These are phyloP conservation scores for Periparus ater DNA, from an alignment of 2,797 vertebrate genomes.

Conservation along the genomic window DNA sequence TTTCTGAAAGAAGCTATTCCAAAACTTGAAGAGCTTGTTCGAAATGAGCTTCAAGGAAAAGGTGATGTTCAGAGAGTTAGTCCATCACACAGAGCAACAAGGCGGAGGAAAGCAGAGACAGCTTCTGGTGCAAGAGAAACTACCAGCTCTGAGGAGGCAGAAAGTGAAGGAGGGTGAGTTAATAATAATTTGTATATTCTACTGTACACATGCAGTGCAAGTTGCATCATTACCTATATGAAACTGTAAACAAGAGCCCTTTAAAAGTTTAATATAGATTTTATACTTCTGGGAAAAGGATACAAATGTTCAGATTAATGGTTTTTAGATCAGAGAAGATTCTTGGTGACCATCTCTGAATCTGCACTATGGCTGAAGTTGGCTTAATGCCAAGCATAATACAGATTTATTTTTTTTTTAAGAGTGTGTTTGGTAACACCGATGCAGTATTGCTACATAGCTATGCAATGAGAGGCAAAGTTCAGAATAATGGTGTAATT, in stretches of 20 bases:
- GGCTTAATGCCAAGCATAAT: background rate
- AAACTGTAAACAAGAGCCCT: background rate
- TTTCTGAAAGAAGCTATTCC: constrained; percentile 87
- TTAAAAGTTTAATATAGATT: background rate
- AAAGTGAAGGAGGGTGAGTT: constrained; percentile 84
- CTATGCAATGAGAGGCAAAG: background rate
- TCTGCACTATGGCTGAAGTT: background rate
- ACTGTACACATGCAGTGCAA: background rate
- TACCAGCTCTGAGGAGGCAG: constrained; percentile 80
- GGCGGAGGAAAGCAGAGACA: constrained; percentile 78
- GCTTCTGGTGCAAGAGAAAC: constrained; percentile 49
- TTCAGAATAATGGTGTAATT: background rate
- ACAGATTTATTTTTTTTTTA: background rate
- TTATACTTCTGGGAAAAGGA: background rate
- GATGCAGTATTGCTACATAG: constrained; percentile 1
- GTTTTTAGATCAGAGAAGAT: background rate
- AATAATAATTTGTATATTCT: background rate
- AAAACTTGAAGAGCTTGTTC: constrained; percentile 85
- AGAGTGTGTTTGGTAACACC: background rate
- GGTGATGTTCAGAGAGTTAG: constrained; percentile 69
- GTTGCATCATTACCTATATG: background rate
- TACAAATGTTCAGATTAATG: background rate
- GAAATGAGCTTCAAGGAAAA: constrained; percentile 80
- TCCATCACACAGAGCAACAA: constrained; percentile 78
- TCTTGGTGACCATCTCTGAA: background rate